Base-by-base conservation (phyloP, 1,140 invertebrate species). In the Coenobita brevimanus region DNA sequence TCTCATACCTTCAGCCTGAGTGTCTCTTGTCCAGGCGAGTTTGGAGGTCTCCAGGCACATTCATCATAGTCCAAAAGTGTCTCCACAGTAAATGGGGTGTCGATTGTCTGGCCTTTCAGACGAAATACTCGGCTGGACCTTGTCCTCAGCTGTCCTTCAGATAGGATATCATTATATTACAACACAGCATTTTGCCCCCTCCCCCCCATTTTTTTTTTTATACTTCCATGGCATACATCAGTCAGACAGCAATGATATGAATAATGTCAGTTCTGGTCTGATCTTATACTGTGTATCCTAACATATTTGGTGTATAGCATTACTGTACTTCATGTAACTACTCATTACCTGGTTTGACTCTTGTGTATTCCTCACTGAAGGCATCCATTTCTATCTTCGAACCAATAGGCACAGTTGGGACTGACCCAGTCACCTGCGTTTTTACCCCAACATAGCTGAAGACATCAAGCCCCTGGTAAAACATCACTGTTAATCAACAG, bases 391-490 rank as follows among this genome's bases (percentile, higher is more conserved):
- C 94, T 6, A 98, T 93, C 90, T 94, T 95, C 0, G 94, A 93
- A 3, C 94, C 94, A 3, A 92, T 85, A 0, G 94, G 92, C 21
- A 98, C 92, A 0, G 92, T 91, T 0, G 98, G 97, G 21, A 98
- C 92, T 2, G 94, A 95, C 43, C 98, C 98, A 78, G 95, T 94
- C 17, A 99, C 93, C 57, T 96, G 94, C 0, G 95, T 95, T 81
- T 97, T 95, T 89, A 97, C 94, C 91, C 95, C 94, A 50, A 99
- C 92, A 92, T 98, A 97, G 91, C 98, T 97, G 91, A 97, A 98
- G 15, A 97, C 96, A 92, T 99, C 97, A n/a, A 97, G 94, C 0
- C 98, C 98, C 80, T 95, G 92, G 4, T n/a, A n/a, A n/a, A n/a
- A n/a, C n/a, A n/a, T n/a, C n/a, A n/a, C n/a, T n/a, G n/a, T n/a